Evolutionary conservation across 1,140 invertebrate genomes (phyloP).

Genomic region (Ridgeia piscesae): DNA sequence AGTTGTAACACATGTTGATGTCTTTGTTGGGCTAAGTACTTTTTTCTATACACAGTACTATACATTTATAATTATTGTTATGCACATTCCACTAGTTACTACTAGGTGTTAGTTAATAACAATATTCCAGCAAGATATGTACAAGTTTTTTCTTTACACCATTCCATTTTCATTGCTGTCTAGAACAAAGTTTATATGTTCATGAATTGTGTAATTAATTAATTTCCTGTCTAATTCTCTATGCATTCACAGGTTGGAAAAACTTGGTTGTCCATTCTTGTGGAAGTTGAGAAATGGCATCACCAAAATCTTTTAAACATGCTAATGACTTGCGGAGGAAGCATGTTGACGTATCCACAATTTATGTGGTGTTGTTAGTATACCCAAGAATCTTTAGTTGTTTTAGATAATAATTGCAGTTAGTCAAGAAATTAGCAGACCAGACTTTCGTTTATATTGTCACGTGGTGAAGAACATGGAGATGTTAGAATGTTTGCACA

Average conservation of each 20-base stretch:
- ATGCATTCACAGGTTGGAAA: neutral
- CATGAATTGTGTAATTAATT: neutral
- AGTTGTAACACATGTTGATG: neutral
- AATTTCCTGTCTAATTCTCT: neutral
- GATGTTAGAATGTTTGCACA: neutral
- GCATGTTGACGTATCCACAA: neutral
- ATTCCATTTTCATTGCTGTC: neutral
- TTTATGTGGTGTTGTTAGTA: neutral
- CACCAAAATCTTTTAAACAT: neutral
- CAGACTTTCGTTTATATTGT: neutral
- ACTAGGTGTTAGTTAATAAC: neutral
- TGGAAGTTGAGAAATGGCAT: neutral
- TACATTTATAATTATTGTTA: neutral
- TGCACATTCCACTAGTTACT: neutral
- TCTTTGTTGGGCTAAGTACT: neutral
- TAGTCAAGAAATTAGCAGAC: neutral
- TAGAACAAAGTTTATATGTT: neutral
- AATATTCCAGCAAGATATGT: neutral
- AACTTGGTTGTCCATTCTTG: neutral
- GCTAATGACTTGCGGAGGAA: neutral
- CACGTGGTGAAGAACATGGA: neutral
- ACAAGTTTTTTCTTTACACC: neutral
- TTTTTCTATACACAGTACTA: neutral
- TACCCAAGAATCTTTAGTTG: neutral
- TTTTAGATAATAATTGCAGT: neutral